Percentiles rank a stretch among this genome's conserved stretches.
Evolutionary conservation across 2,888 invertebrate genomes (phyloP).

Genomic region (Lasioglossum leucozonium): DNA sequence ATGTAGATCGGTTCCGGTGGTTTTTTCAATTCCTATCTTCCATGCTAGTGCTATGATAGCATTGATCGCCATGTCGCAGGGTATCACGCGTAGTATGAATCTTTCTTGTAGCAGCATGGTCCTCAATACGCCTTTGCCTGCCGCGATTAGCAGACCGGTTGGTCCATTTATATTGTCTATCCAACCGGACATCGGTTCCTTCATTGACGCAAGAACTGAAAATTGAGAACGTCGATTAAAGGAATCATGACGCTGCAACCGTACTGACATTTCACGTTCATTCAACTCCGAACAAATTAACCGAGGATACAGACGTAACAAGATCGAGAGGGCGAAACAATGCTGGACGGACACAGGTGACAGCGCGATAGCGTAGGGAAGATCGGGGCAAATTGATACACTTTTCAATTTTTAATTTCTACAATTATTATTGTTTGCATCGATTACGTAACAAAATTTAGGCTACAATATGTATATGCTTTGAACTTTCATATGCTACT

Average conservation of each 20-base stretch:
- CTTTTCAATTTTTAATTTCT: too few species aligned
- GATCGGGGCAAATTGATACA: too few species aligned
- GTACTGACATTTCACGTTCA: neutral
- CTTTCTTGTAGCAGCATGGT: conserved; percentile 91
- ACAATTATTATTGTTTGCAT: too few species aligned
- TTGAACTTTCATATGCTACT: too few species aligned
- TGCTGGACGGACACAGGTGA: neutral
- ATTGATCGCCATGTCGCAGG: conserved; percentile 93
- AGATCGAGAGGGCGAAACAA: conserved; percentile 1
- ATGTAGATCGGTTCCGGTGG: conserved; percentile 87
- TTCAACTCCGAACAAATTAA: neutral
- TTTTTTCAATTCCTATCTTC: conserved; percentile 85
- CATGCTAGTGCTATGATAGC: conserved; percentile 91
- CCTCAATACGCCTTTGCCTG: conserved; percentile 93
- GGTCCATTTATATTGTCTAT: conserved; percentile 96
- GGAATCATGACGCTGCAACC: neutral
- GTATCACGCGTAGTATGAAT: conserved; percentile 89
- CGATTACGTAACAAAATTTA: neutral
- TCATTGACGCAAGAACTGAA: conserved; percentile 91
- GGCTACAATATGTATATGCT: too few species aligned
- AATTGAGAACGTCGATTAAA: conserved; percentile 52
- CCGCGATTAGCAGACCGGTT: conserved; percentile 92
- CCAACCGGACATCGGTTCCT: conserved; percentile 94
- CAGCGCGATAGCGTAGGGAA: neutral
- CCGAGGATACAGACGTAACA: neutral